Evolutionary conservation across 2,113 vertebrate genomes (phyloP), one percentile per base, ranked within the genome.

Genomic region (Aptenodytes patagonicus): DNA sequence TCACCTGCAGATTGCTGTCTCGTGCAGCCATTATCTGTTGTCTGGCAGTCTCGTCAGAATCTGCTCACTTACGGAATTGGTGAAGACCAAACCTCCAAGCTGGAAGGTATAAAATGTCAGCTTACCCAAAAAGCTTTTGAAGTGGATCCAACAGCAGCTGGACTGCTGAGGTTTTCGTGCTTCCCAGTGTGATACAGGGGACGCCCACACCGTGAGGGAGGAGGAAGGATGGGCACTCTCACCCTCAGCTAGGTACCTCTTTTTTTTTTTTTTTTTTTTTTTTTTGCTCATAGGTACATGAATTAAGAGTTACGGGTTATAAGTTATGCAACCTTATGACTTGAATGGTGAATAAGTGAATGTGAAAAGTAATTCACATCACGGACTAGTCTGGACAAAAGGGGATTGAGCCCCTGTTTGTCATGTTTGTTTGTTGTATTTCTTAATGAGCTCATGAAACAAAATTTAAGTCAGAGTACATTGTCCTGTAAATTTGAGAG

Each of bases 191-290:
- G 29, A 28, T 60, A 58, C 5, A 31, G 21, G 21, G 9, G 25
- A 24, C 1, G 16, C 11, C 40, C 0, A 2, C 3, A 24, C 21
- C 5, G 1, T 21, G 31, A 28, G 17, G 17, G 22, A 40, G n/a
- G n/a, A 70, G 29, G 44, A 40, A 40, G 17, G 22, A 32, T 28
- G 22, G 29, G 24, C 1, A 4, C 18, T n/a, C 47, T 80, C 8
- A 14, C 40, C 32, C 26, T n/a, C 3, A 4, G 20, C n/a, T 62
- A 47, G 29, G 10, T 32, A 20, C 28, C n/a, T 29, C 7, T 10
- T 10, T 58, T 24, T 20, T 34, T 38, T 17, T 25, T 7, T 40
- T 40, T 40, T 40, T 26, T 38, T 17, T 32, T 7, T 5, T 18
- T 40, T 57, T 18, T 13, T 24, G 8, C 24, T 57, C 22, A 40